Conservation (phyloP, 2,888 invertebrate genomes). For the Drosophila peninsularis region DNA sequence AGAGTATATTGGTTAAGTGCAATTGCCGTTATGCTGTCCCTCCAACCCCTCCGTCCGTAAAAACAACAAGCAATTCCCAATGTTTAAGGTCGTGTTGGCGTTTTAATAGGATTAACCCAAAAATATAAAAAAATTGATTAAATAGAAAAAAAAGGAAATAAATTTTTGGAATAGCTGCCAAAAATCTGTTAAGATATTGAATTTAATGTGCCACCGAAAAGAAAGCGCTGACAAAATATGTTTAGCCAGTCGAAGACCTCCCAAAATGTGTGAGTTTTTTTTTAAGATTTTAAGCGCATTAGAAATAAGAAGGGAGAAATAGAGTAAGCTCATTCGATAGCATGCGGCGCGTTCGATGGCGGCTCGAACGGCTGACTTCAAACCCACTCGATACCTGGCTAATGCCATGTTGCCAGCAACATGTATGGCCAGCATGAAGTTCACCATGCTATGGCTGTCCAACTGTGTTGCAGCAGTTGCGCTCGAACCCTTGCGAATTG, state of each 20-base stretch:
- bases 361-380: not conserved
- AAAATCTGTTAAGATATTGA: conserved; percentile 62
- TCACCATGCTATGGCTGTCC: conserved; percentile 19
- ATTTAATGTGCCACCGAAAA: conserved; percentile 49
- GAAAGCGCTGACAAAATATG: conserved; percentile 63
- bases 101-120: conserved; percentile 58
- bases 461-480: conserved; percentile 21
- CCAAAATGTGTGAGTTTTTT: conserved; percentile 29
- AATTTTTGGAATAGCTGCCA: conserved; percentile 49
- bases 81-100: conserved; percentile 43
- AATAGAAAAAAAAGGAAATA: conserved; percentile 7
- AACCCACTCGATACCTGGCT: conserved; percentile 37
- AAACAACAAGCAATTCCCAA: conserved; percentile 3
- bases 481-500: not conserved
- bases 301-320: conserved; percentile 24
- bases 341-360: conserved; percentile 21
- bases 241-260: conserved; percentile 41
- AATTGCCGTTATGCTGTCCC: not conserved
- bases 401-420: conserved; percentile 48
- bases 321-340: conserved; percentile 38
- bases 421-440: conserved; percentile 12
- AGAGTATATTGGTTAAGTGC: not conserved
- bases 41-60: no score
- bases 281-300: conserved; percentile 68
- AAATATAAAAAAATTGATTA: conserved; percentile 1